phyloP scores from a whole-genome alignment of 2,113 vertebrate genomes.

The Pseudorhombus dupliciocellatus region DNA sequence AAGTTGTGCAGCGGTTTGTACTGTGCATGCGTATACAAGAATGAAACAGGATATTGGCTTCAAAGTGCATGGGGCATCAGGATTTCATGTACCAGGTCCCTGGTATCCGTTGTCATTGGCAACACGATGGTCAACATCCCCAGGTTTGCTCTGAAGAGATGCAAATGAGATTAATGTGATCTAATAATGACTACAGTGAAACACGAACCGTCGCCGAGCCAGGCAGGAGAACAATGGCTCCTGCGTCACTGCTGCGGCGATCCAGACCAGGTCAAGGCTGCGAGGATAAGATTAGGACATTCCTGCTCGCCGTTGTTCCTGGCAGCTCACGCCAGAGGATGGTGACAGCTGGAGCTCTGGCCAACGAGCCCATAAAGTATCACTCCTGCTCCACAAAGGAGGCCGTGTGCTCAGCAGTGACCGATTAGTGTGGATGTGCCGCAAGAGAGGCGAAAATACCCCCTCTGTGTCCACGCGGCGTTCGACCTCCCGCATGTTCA shows the following conservation, averaged over 20 bases:
- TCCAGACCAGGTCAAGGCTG: constrained; percentile 68
- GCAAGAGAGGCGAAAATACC: constrained; percentile 53
- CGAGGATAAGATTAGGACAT: constrained; percentile 71
- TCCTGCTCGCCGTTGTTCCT: constrained; percentile 51
- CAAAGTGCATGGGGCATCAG: constrained; percentile 2
- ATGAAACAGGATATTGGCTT: constrained; percentile 21
- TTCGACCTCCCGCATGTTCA: constrained; percentile 30
- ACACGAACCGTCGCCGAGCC: constrained; percentile 53
- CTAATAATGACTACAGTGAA: constrained; percentile 70
- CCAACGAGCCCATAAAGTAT: constrained; percentile 57
- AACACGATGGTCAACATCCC: constrained; percentile 63
- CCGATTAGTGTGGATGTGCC: constrained; percentile 45
- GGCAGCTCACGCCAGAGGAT: constrained; percentile 52
- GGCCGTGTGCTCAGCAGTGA: constrained; percentile 28
- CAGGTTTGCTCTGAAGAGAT: constrained; percentile 42
- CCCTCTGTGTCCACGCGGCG: constrained; percentile 28
- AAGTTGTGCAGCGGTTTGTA: not conserved
- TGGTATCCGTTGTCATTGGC: constrained; percentile 48
- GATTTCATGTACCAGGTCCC: constrained; percentile 53
- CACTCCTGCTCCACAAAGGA: constrained; percentile 39
- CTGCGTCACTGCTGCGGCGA: constrained; percentile 51
- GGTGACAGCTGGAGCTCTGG: constrained; percentile 34
- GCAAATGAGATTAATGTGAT: constrained; percentile 65
- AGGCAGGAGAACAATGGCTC: constrained; percentile 61
- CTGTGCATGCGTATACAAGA: not conserved